Conservation (phyloP, 2,797 vertebrate genomes). For the Margarornis squamiger region DNA sequence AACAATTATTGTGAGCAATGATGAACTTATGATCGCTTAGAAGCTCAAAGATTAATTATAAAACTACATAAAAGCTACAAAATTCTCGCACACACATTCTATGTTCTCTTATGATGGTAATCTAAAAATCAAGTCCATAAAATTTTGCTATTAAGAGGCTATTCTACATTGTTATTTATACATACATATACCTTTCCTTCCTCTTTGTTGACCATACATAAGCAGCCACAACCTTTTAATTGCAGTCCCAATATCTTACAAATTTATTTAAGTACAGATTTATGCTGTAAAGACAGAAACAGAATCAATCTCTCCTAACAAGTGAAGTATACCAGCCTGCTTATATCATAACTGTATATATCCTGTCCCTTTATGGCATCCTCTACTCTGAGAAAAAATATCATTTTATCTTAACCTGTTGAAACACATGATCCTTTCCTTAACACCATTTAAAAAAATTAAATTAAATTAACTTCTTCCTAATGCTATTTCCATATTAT, state of each 20-base stretch:
- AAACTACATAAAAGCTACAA: background rate
- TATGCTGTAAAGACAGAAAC: background rate
- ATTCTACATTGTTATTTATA: background rate
- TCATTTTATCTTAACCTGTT: background rate
- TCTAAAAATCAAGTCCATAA: background rate
- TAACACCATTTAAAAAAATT: too few relatives aligned
- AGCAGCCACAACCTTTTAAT: background rate
- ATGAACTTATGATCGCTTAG: background rate
- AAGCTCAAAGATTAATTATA: background rate
- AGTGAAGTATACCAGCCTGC: background rate
- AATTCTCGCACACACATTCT: background rate
- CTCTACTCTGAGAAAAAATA: background rate
- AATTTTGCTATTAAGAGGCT: background rate
- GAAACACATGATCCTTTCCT: background rate
- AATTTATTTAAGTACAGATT: background rate
- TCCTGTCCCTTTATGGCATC: background rate
- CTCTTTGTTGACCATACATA: background rate
- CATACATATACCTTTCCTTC: background rate
- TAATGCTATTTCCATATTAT: background rate
- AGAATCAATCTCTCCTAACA: background rate
- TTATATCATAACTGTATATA: background rate
- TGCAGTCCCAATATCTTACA: background rate
- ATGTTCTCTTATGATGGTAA: background rate
- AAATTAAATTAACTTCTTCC: background rate
- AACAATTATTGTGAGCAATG: background rate